A percentile compares a stretch with the other conserved stretches of the same genome.
Evolutionary conservation across 2,888 invertebrate species (phyloP).

Genomic region (Lamellibrachia satsuma): DNA sequence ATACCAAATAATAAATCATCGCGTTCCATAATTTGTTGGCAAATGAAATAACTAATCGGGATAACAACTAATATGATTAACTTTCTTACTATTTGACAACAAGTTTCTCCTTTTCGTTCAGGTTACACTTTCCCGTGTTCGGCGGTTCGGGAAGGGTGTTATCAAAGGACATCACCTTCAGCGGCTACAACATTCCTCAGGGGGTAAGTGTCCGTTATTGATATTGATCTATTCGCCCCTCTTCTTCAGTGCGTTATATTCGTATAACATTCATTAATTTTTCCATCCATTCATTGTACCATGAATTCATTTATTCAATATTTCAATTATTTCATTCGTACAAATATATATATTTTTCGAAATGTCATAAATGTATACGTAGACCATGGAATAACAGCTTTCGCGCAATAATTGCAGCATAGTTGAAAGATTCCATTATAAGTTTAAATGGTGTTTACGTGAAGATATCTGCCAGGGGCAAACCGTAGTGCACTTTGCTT

Average conservation of each 20-base stretch:
- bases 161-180: slow-evolving; percentile 36
- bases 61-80: neutral
- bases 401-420: too few relatives aligned
- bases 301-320: too few relatives aligned
- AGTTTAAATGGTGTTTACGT: too few relatives aligned
- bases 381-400: too few relatives aligned
- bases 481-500: too few relatives aligned
- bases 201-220: slow-evolving; percentile 31
- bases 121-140: slow-evolving; percentile 38
- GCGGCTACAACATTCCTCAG: slow-evolving; percentile 38
- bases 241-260: neutral
- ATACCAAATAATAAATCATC: neutral
- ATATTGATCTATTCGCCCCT: neutral
- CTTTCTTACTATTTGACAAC: neutral
- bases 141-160: slow-evolving; percentile 38
- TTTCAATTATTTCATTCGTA: too few relatives aligned
- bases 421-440: too few relatives aligned
- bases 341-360: too few relatives aligned
- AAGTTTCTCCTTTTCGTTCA: slow-evolving; percentile 21
- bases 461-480: too few relatives aligned
- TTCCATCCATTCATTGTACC: neutral
- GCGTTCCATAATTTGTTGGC: neutral
- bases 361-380: too few relatives aligned
- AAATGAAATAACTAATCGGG: neutral
- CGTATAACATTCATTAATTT: neutral